Base-by-base conservation (phyloP, 2,888 invertebrate genomes). In the Rosalia funebris region DNA sequence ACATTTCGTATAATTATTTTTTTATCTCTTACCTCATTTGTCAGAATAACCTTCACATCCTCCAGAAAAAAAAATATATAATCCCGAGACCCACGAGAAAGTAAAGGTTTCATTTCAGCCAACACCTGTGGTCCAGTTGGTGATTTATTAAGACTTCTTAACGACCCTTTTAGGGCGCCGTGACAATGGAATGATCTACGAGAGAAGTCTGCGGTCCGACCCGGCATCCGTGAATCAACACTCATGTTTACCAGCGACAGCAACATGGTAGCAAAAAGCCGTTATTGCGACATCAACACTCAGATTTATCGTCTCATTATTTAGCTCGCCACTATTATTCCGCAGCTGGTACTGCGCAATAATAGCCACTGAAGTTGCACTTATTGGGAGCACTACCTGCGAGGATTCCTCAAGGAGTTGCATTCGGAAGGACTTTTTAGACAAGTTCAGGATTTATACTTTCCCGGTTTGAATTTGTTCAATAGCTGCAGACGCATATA, bases 61-160 rank as follows among this genome's bases (percentile, higher is more conserved):
- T 2, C n/a, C 17, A 5, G 1, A 7, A 50, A 31, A 42, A 42
- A 53, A 41, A 31, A 16, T 31, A 12, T 25, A 50, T 42, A 53
- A 37, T 31, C 15, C 31, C 25, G 31, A 11, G 20, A 42, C 52
- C 32, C 42, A 31, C 15, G 20, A 17, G 41, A 32, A 53, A 53
- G 41, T 41, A 42, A 42, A 53, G 32, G 32, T n/a, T 41, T 17
- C 42, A 15, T 42, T 53, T 42, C 32, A 12, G 25, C 0, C 46
- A 25, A 50, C 77, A 76, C 75, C 75, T 76, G 77, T 64, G 75
- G 72, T 72, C 71, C 70, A 70, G 67, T 71, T 71, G 60, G 68
- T 76, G 74, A 77, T 76, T 76, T 75, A 77, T 76, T 72, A 73
- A 72, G 67, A 66, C 68, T 69, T 71, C 71, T 70, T 68, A 72